Percentiles rank a stretch among this genome's conserved stretches.
phyloP scores from a whole-genome alignment of 2,888 invertebrate genomes.

The Sussaba pulchella region DNA sequence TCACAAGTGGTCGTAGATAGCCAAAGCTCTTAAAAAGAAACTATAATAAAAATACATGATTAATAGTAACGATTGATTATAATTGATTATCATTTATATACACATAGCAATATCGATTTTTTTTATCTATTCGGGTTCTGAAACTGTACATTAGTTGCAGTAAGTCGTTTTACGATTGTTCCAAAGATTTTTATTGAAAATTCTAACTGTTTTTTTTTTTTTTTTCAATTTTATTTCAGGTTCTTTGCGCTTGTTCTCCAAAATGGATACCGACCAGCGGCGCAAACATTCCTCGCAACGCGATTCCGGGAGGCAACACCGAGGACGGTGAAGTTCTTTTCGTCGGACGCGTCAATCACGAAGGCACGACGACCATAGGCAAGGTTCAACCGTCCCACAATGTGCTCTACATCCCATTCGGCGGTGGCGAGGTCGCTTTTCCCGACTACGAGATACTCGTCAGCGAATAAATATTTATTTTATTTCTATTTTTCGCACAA shows the following conservation, averaged over 20 bases:
- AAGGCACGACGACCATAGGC: conserved; percentile 91
- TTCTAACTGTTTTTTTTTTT: neutral
- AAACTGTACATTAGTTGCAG: no score
- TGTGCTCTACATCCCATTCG: conserved; percentile 93
- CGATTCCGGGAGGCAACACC: conserved; percentile 89
- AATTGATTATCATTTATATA: no score
- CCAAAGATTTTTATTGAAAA: no score
- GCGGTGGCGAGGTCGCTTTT: conserved; percentile 91
- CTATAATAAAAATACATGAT: no score
- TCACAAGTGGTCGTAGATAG: no score
- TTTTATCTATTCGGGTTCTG: no score
- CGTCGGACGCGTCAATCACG: conserved; percentile 91
- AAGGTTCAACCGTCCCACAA: conserved; percentile 94
- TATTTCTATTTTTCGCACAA: neutral
- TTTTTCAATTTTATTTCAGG: conserved; percentile 74
- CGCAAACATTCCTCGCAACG: conserved; percentile 90
- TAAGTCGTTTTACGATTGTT: no score
- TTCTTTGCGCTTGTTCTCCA: conserved; percentile 82
- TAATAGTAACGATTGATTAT: no score
- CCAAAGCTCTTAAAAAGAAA: no score
- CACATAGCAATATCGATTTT: no score
- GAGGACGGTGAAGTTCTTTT: conserved; percentile 93
- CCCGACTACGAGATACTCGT: conserved; percentile 93
- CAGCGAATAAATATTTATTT: conserved; percentile 81
- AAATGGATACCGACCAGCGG: conserved; percentile 87